A percentile compares a stretch with the other conserved stretches of the same genome.
These are phyloP conservation scores for Elephas maximus DNA, from an alignment of 2,113 vertebrate genomes.

Conservation along the genomic window DNA sequence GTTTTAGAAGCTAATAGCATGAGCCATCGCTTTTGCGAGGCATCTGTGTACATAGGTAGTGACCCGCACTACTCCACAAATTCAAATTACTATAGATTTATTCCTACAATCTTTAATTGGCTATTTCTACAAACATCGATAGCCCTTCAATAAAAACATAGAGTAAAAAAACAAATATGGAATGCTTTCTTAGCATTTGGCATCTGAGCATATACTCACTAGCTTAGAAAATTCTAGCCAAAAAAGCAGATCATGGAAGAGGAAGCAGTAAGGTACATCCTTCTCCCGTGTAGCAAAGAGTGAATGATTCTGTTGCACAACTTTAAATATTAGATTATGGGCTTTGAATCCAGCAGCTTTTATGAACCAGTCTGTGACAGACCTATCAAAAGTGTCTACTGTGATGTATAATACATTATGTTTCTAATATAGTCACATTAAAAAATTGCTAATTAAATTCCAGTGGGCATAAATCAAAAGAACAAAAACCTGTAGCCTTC, in stretches of 20 bases:
- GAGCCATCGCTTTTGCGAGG: neutral
- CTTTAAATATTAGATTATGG: neutral
- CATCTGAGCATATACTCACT: neutral
- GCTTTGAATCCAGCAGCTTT: neutral
- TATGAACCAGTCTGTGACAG: neutral
- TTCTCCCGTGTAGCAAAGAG: neutral
- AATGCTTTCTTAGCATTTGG: neutral
- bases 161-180: neutral
- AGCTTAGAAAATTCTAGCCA: neutral
- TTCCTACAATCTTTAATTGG: neutral
- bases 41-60: neutral
- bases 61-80: neutral
- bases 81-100: neutral
- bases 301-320: neutral
- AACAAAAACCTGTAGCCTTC: too few species aligned
- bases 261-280: neutral
- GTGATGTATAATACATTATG: neutral
- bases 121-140: neutral
- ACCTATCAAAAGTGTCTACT: neutral
- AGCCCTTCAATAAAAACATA: neutral
- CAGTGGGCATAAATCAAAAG: neutral
- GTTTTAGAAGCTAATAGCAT: neutral
- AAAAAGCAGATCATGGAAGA: neutral
- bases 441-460: conserved; percentile 32
- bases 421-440: conserved; percentile 16